These are phyloP conservation scores for Zoanthus solanderi DNA, from an alignment of 92 coral and sea anemone species.

Conservation along the genomic window DNA sequence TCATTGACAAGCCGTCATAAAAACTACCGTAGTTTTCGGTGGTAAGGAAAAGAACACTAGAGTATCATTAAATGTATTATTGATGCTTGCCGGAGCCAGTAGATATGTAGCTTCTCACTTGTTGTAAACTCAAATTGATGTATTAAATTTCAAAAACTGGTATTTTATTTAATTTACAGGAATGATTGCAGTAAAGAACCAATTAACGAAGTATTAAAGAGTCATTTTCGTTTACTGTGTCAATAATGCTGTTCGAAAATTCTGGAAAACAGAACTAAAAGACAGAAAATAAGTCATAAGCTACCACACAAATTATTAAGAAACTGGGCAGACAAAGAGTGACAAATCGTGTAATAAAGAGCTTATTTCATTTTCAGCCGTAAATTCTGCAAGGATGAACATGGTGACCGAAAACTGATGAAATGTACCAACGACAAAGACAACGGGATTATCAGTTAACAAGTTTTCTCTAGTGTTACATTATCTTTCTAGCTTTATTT, in stretches of 20 bases:
- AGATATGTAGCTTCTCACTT: background rate
- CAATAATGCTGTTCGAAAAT: conserved; percentile 22
- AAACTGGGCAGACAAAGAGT: background rate
- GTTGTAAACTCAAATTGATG: background rate
- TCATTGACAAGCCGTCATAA: background rate
- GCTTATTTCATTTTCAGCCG: background rate
- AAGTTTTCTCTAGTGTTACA: too few relatives aligned
- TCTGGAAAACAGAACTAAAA: background rate
- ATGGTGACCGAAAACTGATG: background rate
- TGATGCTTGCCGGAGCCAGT: background rate
- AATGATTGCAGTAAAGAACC: conserved; percentile 15
- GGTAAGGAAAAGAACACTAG: background rate
- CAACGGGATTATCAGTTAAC: background rate
- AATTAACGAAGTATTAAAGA: conserved; percentile 32
- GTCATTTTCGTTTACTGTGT: conserved; percentile 28
- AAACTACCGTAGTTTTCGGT: background rate
- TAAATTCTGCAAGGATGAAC: background rate
- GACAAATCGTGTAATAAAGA: background rate
- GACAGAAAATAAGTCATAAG: background rate
- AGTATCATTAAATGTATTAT: background rate
- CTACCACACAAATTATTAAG: background rate
- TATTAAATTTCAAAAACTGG: background rate
- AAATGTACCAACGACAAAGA: background rate
- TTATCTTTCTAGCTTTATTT: background rate
- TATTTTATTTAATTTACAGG: conserved; percentile 8